These are phyloP conservation scores for Amyelois transitella DNA, from an alignment of 1,140 invertebrate genomes.

Conservation along the genomic window DNA sequence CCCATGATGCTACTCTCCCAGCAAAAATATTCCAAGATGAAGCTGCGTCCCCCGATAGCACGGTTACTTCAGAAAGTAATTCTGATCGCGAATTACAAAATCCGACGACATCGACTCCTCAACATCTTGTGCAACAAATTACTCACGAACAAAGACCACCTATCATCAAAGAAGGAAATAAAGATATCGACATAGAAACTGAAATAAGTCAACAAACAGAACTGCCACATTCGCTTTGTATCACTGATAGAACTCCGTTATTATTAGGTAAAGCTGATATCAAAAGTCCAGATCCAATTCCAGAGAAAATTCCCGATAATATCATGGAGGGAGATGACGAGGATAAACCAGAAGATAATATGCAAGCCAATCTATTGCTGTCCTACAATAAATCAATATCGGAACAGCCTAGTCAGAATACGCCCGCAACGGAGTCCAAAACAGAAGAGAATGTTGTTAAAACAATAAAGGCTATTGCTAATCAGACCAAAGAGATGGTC, in stretches of 20 bases:
- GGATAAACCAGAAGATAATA: conserved; percentile 61
- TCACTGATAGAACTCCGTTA: conserved; percentile 54
- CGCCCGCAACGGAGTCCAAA: conserved; percentile 31
- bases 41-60: conserved; percentile 75
- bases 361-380: conserved; percentile 45
- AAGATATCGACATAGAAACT: conserved; percentile 68
- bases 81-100: conserved; percentile 36
- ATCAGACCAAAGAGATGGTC: conserved; percentile 70
- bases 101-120: conserved; percentile 21
- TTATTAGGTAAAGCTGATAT: conserved; percentile 63
- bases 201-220: conserved; percentile 71
- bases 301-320: conserved; percentile 72
- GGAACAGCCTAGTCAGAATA: conserved; percentile 33
- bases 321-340: conserved; percentile 74
- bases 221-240: conserved; percentile 57
- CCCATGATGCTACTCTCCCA: conserved; percentile 74
- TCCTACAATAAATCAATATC: conserved; percentile 46
- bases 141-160: conserved; percentile 34
- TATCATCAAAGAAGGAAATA: conserved; percentile 44
- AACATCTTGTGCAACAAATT: conserved; percentile 38
- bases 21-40: conserved; percentile 79
- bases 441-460: conserved; percentile 56
- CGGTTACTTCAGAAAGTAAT: conserved; percentile 65
- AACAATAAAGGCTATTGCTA: conserved; percentile 67
- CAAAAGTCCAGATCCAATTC: conserved; percentile 70